Evolutionary conservation across 2,797 vertebrate species (phyloP), one percentile per base, ranked within the genome.

Genomic region (Amblyraja radiata): DNA sequence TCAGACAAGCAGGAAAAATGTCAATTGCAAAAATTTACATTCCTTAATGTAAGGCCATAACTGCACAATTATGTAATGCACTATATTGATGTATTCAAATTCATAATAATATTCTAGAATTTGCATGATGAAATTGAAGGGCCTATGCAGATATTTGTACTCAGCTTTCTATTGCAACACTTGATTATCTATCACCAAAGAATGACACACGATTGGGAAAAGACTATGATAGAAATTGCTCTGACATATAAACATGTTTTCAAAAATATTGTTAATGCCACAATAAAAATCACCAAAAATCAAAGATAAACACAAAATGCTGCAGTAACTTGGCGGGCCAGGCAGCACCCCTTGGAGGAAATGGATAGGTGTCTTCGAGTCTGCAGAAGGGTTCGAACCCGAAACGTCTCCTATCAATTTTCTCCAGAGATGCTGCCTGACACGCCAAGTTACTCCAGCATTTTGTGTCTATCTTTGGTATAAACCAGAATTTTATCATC

Each of bases 81-180:
- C 46, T 91, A 74, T 46, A 68, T 90, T 74, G 90, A 91, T 46
- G 63, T 73, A 73, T 21, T 90, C n/a, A 68, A 39, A 71, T 39
- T 46, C 9, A 16, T 74, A 71, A 73, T 21, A 46, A 91, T 4
- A 39, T 71, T 88, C 84, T 36, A 65, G 28, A 28, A 90, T 4
- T n/a, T 68, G 65, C 2, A 68, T 68, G 61, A 21, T 74, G 18
- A 36, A 91, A 39, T 6, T 46, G 68, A 91, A 90, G 32, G 32
- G n/a, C 28, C 21, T n/a, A 10, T 63, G 58, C 25, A 90, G 65
- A 90, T 90, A 71, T 68, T 21, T 1, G 32, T 28, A 39, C 32
- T 71, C 68, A 0, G 73, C 71, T 18, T 28, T 32, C 13, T 39
- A 91, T 73, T 46, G 39, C 68, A 91, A 73, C 36, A 46, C 36